Evolutionary conservation across 1,140 invertebrate species (phyloP), one percentile per base, ranked within the genome.

Genomic region (Drosophila ercepeae): DNA sequence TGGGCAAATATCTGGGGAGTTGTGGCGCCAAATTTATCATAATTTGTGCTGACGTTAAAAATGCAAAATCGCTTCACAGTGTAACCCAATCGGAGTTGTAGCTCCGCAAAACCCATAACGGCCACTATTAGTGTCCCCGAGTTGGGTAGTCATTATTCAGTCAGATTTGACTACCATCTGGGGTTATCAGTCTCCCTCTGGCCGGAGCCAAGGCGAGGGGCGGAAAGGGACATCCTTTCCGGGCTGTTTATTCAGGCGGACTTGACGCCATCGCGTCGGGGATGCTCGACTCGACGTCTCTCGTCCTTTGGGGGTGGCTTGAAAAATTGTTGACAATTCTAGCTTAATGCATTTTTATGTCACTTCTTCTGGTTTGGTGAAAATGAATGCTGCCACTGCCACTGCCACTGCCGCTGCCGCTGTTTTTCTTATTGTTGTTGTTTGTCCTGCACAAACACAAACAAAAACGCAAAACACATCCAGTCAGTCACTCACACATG

Each of bases 321-420:
- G 61, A 81, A 86, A 86, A 84, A 81, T 84, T 84, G 82, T 86
- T 86, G 81, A 88, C 76, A 86, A 88, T 86, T 88, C 86, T 79
- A 81, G 82, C 82, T 86, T 88, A 86, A 88, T 88, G 81, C 76
- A 88, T 81, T 86, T 84, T 78, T 75, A 69, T 79, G 76, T 74
- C 77, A 77, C 67, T 72, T 86, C 68, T 83, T 84, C 60, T 86
- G 46, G 67, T 78, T 64, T 71, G 65, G 69, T 52, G 74, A 61
- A 60, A 42, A 52, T 61, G 73, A 72, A 54, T 72, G 50, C 59
- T 49, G 52, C 53, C 69, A 53, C 72, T 64, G 14, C 36, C 9
- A 6, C 29, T 7, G 21, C 29, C 36, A 14, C 36, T 39, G 13
- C 13, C 7, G 1, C 2, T 36, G 13, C n/a, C 13, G 34, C 34